Evolutionary conservation across 2,888 invertebrate genomes (phyloP).

Genomic region (Platycheirus albimanus): DNA sequence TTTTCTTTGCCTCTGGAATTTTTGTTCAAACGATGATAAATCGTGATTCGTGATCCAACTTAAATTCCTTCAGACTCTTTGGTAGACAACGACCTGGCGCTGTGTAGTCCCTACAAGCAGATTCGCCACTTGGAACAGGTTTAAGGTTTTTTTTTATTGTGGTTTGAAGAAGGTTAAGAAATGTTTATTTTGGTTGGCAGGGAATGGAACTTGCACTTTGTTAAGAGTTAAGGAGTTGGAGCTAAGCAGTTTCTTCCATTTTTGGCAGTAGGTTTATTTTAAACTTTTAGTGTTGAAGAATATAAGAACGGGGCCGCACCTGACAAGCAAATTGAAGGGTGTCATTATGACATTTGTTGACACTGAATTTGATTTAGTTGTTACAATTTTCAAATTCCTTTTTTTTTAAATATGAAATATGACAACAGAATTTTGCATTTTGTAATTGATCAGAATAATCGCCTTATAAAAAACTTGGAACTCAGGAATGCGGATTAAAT

Average conservation of each 20-base stretch:
- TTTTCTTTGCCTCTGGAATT: conserved; percentile 24
- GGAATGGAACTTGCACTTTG: neutral
- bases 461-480: too few species aligned
- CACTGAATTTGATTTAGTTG: too few species aligned
- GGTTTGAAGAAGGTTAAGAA: neutral
- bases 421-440: too few species aligned
- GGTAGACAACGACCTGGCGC: neutral
- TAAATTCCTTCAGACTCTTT: neutral
- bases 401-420: too few species aligned
- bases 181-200: neutral
- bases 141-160: neutral
- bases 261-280: neutral
- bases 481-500: too few species aligned
- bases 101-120: conserved; percentile 14
- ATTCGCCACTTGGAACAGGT: conserved; percentile 6
- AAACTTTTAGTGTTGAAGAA: neutral
- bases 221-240: neutral
- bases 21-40: neutral
- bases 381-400: too few species aligned
- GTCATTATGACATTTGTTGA: too few species aligned
- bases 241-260: too few species aligned
- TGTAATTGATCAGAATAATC: too few species aligned
- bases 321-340: too few species aligned
- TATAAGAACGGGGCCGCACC: too few species aligned
- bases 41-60: conserved; percentile 19